Base-by-base conservation (phyloP, 2,797 vertebrate species). In the Leptatherina wallacei region DNA sequence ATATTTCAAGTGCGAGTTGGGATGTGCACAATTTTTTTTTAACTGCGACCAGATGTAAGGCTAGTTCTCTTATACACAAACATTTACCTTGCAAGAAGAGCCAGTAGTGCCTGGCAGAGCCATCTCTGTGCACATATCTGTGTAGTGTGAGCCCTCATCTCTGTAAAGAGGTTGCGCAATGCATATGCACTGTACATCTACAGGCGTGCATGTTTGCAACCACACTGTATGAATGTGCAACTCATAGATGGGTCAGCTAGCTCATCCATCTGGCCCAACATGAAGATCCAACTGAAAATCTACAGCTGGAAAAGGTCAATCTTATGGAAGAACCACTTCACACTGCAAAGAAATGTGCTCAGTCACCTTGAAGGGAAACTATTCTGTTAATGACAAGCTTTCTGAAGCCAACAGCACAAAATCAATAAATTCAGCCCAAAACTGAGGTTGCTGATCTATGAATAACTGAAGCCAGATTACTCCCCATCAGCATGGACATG, bases 31-130 rank as follows among this genome's bases (percentile, higher is more conserved):
- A n/a, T n/a, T n/a, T 32, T 59, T 77, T 32, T 82, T 79, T 86
- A 85, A 90, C 70, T 13, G 55, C 30, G 40, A 33, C 63, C 84
- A 92, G 86, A 86, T 92, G 85, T 77, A 61, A 55, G 59, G 78
- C 73, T 29, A 63, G 38, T 49, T 71, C 42, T 29, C 73, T 51
- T 65, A 64, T 24, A 80, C 59, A 68, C 65, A 69, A 12, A 78
- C 60, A 71, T 42, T 69, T 30, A 89, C 85, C 83, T 87, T 72
- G 51, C 65, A 54, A 74, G 55, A 72, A 66, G 84, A 75, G 82
- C 69, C 29, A 63, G 76, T 75, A 59, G 89, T 89, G 84, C 89
- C 91, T 91, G 90, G 89, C 72, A 58, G 89, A 85, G 83, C 81
- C 73, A 69, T 91, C 84, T 76, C 88, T 67, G 47, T 63, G 44